Conservation (phyloP, 2,113 vertebrate species). For the Cromileptes altivelis region DNA sequence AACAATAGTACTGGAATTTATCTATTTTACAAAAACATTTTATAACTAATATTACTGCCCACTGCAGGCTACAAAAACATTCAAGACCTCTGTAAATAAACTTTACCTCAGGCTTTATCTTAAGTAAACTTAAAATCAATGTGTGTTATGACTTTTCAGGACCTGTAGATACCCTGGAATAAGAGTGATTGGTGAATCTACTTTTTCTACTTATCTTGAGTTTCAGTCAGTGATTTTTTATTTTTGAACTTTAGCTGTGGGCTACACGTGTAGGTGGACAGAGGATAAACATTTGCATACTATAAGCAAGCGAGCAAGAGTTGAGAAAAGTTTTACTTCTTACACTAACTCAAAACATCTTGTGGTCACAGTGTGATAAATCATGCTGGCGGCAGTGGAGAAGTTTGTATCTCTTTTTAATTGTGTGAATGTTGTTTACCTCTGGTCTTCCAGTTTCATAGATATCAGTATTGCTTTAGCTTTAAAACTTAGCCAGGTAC, state of each 20-base stretch:
- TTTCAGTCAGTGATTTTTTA: not conserved
- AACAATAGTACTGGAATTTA: not conserved
- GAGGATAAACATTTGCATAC: not conserved
- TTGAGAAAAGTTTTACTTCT: constrained; percentile 9
- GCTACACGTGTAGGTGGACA: not conserved
- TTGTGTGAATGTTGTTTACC: not conserved
- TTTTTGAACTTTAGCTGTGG: not conserved
- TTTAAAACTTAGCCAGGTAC: no score
- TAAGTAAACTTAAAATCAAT: not conserved
- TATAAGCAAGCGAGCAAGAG: not conserved
- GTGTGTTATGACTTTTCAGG: not conserved
- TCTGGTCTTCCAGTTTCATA: no score
- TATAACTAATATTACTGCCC: not conserved
- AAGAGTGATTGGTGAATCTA: not conserved
- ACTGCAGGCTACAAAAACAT: not conserved
- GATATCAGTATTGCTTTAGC: no score
- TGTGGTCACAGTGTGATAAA: not conserved
- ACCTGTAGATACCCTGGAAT: not conserved
- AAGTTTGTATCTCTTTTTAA: not conserved
- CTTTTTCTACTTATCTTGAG: not conserved
- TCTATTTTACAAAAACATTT: not conserved
- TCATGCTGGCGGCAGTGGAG: not conserved
- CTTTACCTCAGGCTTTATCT: not conserved
- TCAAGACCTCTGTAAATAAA: not conserved
- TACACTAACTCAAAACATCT: not conserved